Evolutionary conservation across 2,888 invertebrate genomes (phyloP).

Genomic region (Folsomia candida): DNA sequence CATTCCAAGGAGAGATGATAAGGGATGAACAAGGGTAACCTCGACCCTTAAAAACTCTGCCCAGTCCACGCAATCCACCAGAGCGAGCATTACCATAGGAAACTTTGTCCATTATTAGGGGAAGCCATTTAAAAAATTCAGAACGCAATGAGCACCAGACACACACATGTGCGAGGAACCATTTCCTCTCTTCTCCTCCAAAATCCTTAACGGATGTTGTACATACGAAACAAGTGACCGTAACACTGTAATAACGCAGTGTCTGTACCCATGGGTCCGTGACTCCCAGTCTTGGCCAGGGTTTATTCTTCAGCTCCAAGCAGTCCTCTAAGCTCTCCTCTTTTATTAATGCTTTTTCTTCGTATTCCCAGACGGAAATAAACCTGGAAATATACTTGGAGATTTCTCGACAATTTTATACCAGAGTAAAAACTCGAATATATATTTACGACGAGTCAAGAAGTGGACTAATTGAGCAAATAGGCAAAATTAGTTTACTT

Average conservation of each 20-base stretch:
- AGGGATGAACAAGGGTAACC: neutral
- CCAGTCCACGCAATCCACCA: neutral
- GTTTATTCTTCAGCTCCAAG: too few species aligned
- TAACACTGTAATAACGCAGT: neutral
- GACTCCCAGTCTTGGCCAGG: neutral
- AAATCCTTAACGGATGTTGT: neutral
- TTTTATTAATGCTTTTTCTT: too few species aligned
- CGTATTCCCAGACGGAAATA: too few species aligned
- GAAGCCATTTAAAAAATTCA: neutral
- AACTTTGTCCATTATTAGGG: neutral
- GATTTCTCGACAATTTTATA: too few species aligned
- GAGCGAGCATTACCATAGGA: neutral
- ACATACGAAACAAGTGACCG: neutral
- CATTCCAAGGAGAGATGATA: neutral
- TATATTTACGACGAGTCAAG: too few species aligned
- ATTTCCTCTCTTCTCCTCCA: neutral
- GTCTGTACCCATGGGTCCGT: neutral
- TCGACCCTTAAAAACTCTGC: neutral
- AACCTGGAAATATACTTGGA: too few species aligned
- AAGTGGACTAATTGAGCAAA: neutral
- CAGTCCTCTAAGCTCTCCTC: too few species aligned
- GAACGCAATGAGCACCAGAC: neutral
- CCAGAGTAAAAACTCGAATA: too few species aligned
- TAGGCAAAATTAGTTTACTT: neutral
- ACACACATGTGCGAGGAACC: neutral